Evolutionary conservation across 2,888 invertebrate species (phyloP), one percentile per base, ranked within the genome.

Genomic region (Drosophila rellima): DNA sequence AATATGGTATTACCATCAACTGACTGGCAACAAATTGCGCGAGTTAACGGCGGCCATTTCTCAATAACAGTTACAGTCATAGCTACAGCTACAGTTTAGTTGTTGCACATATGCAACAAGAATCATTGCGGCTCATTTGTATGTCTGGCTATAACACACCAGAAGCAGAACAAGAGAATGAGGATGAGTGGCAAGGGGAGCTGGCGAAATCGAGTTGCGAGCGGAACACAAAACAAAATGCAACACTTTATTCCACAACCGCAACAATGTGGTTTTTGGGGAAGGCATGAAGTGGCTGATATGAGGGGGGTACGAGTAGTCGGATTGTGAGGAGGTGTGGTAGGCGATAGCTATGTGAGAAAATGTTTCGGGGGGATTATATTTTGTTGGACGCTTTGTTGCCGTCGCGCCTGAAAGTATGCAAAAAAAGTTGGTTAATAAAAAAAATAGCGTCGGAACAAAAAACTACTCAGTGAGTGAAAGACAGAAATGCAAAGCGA

Each of bases 21-120:
- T 66, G 74, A 70, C 70, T 73, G 65, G 73, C 80, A 80, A 74
- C 81, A 81, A 82, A 84, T 82, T 81, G 78, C 54, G 52, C 65
- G 66, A 72, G 57, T 71, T 80, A 73, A 76, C 62, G 47, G 40
- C 57, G 23, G 17, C 40, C 60, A 64, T 71, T 57, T 56, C 71
- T 63, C 63, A 54, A 54, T 17, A 35, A 44, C 51, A 48, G 55
- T 54, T 44, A 51, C 71, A 51, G 10, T 47, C 31, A 39, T 51
- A 44, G 17, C 37, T 44, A n/a, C 70, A 77, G 65, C 62, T 71
- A 61, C 78, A 75, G 80, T 78, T 72, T 78, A 75, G 72, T 83
- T 81, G 81, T 80, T 83, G 78, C 80, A 78, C 75, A 80, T 62
- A 78, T 78, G 78, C 80, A 80, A 67, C 78, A 66, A 69, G 76